phyloP scores from a whole-genome alignment of 2,113 vertebrate genomes.

The Callocephalon fimbriatum region DNA sequence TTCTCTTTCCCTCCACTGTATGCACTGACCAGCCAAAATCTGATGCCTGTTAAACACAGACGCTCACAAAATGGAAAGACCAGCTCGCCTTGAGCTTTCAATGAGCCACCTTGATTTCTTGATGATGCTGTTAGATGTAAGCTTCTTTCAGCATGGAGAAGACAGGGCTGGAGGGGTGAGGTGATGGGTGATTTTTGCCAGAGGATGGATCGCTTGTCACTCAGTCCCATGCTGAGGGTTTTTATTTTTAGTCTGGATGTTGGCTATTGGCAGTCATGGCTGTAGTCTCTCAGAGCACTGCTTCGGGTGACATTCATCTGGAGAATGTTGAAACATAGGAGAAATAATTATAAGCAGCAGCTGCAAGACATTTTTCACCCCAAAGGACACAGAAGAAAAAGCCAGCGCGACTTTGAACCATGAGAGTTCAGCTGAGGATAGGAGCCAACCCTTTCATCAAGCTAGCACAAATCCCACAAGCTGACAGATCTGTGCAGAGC shows the following conservation, averaged over 20 bases:
- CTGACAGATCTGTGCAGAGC: not conserved
- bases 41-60: not conserved
- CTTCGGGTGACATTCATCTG: conserved; percentile 44
- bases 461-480: conserved; percentile 13
- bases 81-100: not conserved
- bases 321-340: conserved; percentile 56
- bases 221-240: not conserved
- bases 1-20: not conserved
- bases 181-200: not conserved
- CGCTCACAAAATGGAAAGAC: not conserved
- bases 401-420: conserved; percentile 22
- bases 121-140: not conserved
- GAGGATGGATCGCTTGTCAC: not conserved
- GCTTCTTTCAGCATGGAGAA: not conserved
- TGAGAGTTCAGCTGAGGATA: conserved; percentile 50
- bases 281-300: conserved; percentile 19
- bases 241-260: conserved; percentile 57
- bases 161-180: not conserved
- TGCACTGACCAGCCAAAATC: not conserved
- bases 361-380: conserved; percentile 61
- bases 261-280: conserved; percentile 37
- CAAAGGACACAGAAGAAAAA: conserved; percentile 42
- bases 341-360: conserved; percentile 59
- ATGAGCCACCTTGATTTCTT: not conserved
- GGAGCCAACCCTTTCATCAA: conserved; percentile 43